Base-by-base conservation (phyloP, 2,797 vertebrate species). In the Fundulus diaphanus region DNA sequence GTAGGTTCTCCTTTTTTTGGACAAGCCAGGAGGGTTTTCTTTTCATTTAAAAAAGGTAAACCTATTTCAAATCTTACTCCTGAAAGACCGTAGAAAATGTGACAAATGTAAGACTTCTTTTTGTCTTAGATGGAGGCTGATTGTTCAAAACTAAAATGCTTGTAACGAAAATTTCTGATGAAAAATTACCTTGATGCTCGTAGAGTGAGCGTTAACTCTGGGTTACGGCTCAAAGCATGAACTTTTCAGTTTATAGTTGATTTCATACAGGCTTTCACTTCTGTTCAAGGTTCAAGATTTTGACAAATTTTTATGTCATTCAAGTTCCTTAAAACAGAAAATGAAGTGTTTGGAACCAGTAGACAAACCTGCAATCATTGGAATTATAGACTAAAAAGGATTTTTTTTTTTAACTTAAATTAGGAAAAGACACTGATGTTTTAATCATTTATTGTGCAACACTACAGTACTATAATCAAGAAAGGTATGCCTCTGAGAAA, bases 1-100 rank as follows among this genome's bases (percentile, higher is more conserved):
- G 52, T 87, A 82, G 87, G 88, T 76, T 89, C 83, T 92, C 90
- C 89, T 92, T 91, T 88, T 61, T 92, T 92, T 91, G 91, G 88
- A 92, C 88, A 87, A 89, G 89, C 87, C 88, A 89, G 86, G 75
- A 85, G 49, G 29, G 79, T 83, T 90, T 88, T 68, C 80, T 87
- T 84, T 83, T 80, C n/a, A 12, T 57, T 82, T 73, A 70, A 81
- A 85, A n/a, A 92, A 90, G 92, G 93, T 94, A 94, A 94, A 66
- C 44, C 29, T 72, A 46, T 59, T 75, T 77, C 3, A 18, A 46
- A 57, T 56, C 0, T 33, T n/a, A 1, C 5, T 37, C 20, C 35
- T 44, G 0, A 13, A 6, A 52, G 9, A 1, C 1, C 54, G 1
- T 54, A 75, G 16, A 7, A 51, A 11, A 48, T 73, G 49, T 54